These are phyloP conservation scores for Perithous albicinctus DNA, from an alignment of 2,888 invertebrate species.

Conservation along the genomic window DNA sequence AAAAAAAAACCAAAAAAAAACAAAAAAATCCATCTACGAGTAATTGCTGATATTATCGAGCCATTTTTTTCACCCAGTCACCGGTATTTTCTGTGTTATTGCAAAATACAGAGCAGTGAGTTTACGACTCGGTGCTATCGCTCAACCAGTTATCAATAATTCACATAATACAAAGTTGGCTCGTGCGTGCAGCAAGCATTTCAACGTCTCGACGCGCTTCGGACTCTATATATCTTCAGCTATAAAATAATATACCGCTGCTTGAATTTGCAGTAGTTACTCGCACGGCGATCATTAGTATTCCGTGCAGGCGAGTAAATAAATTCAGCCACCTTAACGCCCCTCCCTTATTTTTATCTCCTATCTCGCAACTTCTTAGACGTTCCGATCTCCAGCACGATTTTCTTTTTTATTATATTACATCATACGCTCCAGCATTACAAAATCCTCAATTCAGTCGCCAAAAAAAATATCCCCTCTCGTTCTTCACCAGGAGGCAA, in stretches of 20 bases:
- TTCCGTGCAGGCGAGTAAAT: slow-evolving; percentile 7
- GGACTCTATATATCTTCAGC: slow-evolving; percentile 3
- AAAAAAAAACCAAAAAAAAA: too few relatives aligned
- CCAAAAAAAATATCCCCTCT: too few relatives aligned
- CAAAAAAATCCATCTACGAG: not conserved
- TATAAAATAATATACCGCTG: not conserved
- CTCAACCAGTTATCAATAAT: not conserved
- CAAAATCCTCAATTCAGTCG: not conserved
- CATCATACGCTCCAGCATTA: slow-evolving; percentile 5
- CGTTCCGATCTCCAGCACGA: not conserved
- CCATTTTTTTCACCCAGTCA: not conserved
- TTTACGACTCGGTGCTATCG: not conserved
- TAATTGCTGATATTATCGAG: not conserved
- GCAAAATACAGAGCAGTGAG: not conserved
- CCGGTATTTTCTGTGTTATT: not conserved
- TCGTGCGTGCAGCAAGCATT: not conserved
- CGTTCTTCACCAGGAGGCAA: not conserved
- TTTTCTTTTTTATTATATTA: slow-evolving; percentile 4
- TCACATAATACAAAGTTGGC: not conserved
- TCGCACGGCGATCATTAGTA: slow-evolving; percentile 3
- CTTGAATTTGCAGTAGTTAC: not conserved
- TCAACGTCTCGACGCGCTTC: not conserved
- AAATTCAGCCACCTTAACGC: slow-evolving; percentile 10
- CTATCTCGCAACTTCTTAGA: not conserved
- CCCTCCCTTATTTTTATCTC: not conserved